phyloP scores from a whole-genome alignment of 2,888 invertebrate species.

The Micropterix aruncella region DNA sequence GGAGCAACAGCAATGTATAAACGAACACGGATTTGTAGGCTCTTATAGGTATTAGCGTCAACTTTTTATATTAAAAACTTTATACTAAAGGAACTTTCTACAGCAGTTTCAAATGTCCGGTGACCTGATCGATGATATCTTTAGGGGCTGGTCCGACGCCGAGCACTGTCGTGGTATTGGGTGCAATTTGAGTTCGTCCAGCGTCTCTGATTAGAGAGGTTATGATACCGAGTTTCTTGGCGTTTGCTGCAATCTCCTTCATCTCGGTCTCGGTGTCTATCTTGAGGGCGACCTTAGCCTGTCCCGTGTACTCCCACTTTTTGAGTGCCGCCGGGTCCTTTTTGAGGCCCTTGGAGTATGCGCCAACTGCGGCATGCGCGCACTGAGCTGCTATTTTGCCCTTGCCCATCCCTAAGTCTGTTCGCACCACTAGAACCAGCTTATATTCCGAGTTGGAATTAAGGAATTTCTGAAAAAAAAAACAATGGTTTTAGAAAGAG shows the following conservation, averaged over 20 bases:
- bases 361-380: conserved; percentile 85
- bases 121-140: conserved; percentile 62
- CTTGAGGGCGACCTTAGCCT: conserved; percentile 79
- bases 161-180: conserved; percentile 79
- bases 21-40: too few relatives aligned
- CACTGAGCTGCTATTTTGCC: conserved; percentile 92
- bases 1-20: too few relatives aligned
- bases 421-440: conserved; percentile 74
- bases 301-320: conserved; percentile 52
- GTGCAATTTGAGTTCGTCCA: conserved; percentile 83
- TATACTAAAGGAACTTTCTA: too few relatives aligned
- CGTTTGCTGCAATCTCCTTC: conserved; percentile 50
- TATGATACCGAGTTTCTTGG: conserved; percentile 53
- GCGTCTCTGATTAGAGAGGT: conserved; percentile 76
- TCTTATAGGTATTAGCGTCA: too few relatives aligned
- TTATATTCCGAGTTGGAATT: conserved; percentile 47
- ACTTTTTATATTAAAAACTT: too few relatives aligned
- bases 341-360: conserved; percentile 55
- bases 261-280: conserved; percentile 65
- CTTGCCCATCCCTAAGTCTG: conserved; percentile 88
- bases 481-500: neutral
- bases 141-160: conserved; percentile 86
- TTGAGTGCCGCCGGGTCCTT: conserved; percentile 44
- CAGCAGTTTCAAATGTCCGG: conserved; percentile 77
- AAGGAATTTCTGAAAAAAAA: neutral